A percentile compares a stretch with the other conserved stretches of the same genome.
Conservation (phyloP, 2,888 invertebrate species). For the Chelonus formosanus region DNA sequence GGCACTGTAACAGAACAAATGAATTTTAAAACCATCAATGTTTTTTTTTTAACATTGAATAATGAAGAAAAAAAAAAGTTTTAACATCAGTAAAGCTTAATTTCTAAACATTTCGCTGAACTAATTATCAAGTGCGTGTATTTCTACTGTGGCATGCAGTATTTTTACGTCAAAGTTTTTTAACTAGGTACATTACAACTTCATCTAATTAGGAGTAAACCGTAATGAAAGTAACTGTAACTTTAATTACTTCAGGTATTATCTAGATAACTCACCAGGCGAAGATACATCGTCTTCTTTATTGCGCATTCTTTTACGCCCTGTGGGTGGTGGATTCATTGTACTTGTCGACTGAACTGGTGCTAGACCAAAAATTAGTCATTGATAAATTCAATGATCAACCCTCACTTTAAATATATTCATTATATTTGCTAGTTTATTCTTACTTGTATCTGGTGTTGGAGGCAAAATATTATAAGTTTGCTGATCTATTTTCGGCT, state of each 20-base stretch:
- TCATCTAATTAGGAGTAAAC: conserved; percentile 38
- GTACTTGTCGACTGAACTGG: conserved; percentile 40
- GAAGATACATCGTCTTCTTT: conserved; percentile 52
- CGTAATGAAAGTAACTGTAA: conserved; percentile 30
- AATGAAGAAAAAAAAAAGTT: neutral
- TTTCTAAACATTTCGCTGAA: conserved; percentile 20
- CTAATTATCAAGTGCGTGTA: conserved; percentile 15
- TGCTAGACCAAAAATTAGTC: conserved; percentile 19
- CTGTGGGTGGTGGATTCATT: conserved; percentile 48
- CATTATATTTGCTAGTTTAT: neutral
- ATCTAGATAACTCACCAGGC: conserved; percentile 50
- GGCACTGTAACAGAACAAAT: conserved; percentile 48
- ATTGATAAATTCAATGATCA: neutral
- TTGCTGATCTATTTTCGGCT: conserved; percentile 33
- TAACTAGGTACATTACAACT: conserved; percentile 48
- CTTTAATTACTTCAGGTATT: conserved; percentile 41
- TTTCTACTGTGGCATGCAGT: conserved; percentile 22
- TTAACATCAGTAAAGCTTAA: neutral
- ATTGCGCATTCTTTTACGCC: conserved; percentile 54
- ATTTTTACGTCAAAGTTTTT: conserved; percentile 51
- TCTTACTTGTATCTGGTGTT: conserved; percentile 45
- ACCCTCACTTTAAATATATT: neutral
- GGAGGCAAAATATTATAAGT: conserved; percentile 44
- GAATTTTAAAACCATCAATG: neutral
- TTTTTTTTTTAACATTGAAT: neutral